phyloP scores from a whole-genome alignment of 1,140 invertebrate species.

The Lasioglossum albipes region DNA sequence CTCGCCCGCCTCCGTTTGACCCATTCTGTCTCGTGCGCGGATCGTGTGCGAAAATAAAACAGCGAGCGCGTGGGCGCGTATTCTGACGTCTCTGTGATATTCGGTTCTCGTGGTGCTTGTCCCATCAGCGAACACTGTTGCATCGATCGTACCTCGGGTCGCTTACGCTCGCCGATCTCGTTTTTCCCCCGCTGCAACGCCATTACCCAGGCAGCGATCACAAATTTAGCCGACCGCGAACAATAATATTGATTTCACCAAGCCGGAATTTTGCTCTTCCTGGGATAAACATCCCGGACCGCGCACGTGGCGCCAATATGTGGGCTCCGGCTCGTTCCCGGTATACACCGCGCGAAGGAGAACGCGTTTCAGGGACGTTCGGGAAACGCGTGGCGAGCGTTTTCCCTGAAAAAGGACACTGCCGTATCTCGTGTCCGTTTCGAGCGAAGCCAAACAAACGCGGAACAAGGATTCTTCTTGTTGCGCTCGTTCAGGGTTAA shows the following conservation, averaged over 20 bases:
- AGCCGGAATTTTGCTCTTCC: slow-evolving; percentile 73
- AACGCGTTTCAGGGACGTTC: slow-evolving; percentile 53
- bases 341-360: slow-evolving; percentile 48
- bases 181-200: slow-evolving; percentile 13
- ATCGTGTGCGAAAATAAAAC: background rate
- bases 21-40: background rate
- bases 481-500: slow-evolving; percentile 1
- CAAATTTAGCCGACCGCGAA: slow-evolving; percentile 75
- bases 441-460: slow-evolving; percentile 2
- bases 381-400: slow-evolving; percentile 13
- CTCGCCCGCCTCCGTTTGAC: no score
- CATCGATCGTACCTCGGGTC: no score
- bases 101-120: no score
- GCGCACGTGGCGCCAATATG: slow-evolving; percentile 76
- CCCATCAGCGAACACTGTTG: no score
- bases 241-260: slow-evolving; percentile 78
- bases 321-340: slow-evolving; percentile 45
- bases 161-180: background rate
- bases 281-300: slow-evolving; percentile 73
- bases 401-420: slow-evolving; percentile 31
- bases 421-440: slow-evolving; percentile 2
- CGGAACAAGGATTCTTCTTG: background rate
- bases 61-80: no score
- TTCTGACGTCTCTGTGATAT: no score
- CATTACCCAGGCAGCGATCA: slow-evolving; percentile 49